phyloP scores from a whole-genome alignment of 2,113 vertebrate genomes.

The Podarcis cretensis region DNA sequence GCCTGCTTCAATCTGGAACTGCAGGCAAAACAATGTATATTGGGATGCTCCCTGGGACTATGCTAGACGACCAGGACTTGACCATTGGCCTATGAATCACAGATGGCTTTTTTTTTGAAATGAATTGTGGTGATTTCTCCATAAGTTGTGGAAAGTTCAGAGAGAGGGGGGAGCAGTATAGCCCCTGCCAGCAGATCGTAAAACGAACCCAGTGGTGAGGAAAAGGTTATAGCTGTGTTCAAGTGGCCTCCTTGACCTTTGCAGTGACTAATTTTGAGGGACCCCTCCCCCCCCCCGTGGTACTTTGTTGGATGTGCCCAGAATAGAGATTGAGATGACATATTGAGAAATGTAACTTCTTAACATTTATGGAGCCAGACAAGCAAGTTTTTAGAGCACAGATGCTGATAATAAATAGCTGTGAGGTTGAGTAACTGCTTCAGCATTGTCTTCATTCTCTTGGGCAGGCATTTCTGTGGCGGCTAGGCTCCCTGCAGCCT shows the following conservation, averaged over 20 bases:
- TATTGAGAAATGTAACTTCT: constrained; percentile 39
- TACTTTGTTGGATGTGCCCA: neutral
- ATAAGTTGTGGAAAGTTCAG: constrained; percentile 62
- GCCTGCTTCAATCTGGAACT: neutral
- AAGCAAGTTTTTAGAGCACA: constrained; percentile 32
- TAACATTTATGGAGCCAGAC: constrained; percentile 29
- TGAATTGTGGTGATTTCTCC: constrained; percentile 69
- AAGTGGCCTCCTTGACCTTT: constrained; percentile 7
- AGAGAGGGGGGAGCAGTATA: constrained; percentile 50
- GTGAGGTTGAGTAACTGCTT: constrained; percentile 60
- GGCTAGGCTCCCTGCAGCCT: constrained; percentile 17
- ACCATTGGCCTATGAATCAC: constrained; percentile 74
- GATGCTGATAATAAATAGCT: constrained; percentile 60
- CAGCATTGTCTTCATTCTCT: neutral
- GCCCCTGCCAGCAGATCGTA: constrained; percentile 29
- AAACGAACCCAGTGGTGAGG: constrained; percentile 29
- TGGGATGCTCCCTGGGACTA: no score
- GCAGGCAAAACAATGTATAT: no score
- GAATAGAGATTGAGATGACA: constrained; percentile 46
- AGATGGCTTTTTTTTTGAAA: constrained; percentile 60
- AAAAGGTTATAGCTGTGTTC: constrained; percentile 34
- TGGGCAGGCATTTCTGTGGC: constrained; percentile 52
- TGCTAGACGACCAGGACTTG: constrained; percentile 61
- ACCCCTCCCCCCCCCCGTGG: constrained; percentile 5
- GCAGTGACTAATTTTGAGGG: constrained; percentile 48